Percentiles rank a stretch among this genome's conserved stretches.
These are phyloP conservation scores for Eupithecia exiguata DNA, from an alignment of 2,888 invertebrate genomes.

Conservation along the genomic window DNA sequence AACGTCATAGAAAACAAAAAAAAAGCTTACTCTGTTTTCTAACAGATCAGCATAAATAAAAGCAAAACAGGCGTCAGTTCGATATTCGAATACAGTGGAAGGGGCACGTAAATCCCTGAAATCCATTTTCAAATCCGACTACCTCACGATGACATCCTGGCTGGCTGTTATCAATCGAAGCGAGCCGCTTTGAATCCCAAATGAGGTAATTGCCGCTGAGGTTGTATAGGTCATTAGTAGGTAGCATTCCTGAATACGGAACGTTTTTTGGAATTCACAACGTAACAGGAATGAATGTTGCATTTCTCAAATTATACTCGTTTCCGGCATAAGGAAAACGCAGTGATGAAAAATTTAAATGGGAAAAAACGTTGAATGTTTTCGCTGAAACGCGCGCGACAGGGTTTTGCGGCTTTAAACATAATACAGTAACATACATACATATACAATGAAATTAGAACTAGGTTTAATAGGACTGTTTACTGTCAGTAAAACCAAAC, in stretches of 20 bases:
- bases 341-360: not conserved
- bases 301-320: conserved; percentile 6
- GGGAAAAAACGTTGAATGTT: not conserved
- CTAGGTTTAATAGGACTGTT: too few relatives aligned
- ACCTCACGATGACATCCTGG: conserved; percentile 7
- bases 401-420: not conserved
- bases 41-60: conserved; percentile 3
- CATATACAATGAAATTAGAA: not conserved
- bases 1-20: not conserved
- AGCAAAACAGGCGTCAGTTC: not conserved
- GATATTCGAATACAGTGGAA: conserved; percentile 7
- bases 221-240: conserved; percentile 35
- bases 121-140: conserved; percentile 12
- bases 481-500: too few relatives aligned
- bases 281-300: conserved; percentile 10
- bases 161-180: conserved; percentile 20
- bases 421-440: not conserved
- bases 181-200: conserved; percentile 30
- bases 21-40: conserved; percentile 1
- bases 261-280: conserved; percentile 7
- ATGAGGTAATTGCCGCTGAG: conserved; percentile 30
- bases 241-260: conserved; percentile 26
- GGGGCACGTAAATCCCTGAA: conserved; percentile 10
- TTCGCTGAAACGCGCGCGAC: not conserved
- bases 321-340: not conserved